Base-by-base conservation (phyloP, 2,113 vertebrate species). In the Piprites chloris region DNA sequence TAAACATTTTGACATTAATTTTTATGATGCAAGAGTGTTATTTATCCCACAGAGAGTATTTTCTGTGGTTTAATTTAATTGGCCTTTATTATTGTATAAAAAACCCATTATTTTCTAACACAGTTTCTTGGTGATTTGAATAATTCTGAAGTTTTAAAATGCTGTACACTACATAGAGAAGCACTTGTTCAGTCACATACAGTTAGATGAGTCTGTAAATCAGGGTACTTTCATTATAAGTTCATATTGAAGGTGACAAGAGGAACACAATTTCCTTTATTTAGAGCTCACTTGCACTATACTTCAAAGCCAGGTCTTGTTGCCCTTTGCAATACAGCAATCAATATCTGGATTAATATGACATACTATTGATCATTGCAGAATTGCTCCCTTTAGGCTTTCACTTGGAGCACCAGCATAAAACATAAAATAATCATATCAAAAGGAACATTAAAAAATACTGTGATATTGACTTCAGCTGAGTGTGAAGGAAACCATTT, bases 281-380 rank as follows among this genome's bases (percentile, higher is more conserved):
- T 97, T 91, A 96, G 94, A 92, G 75, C 90, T 78, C 59, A 91
- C 28, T 28, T 89, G 42, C 46, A 58, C 22, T 59, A 59, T 86
- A 88, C 89, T 95, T 97, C 66, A 87, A 68, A 94, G 73, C 72
- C 92, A 92, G 77, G 58, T 83, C 96, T 97, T 80, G 63, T 95
- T 97, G 79, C 50, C 61, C 21, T 93, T 94, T 84, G 62, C 85
- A 90, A 81, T 92, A 35, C 83, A 88, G 30, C 80, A 94, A 59
- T 97, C 97, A 95, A 82, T 98, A 96, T 78, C 66, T 86, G 83
- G 72, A 95, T 97, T 97, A 95, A 94, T 94, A 80, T 94, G 95
- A 95, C 95, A 94, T 77, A 68, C 12, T 42, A 90, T 95, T 97
- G 97, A 95, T 94, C 32, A 32, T 97, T 98, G 95, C 93, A 98